phyloP scores from a whole-genome alignment of 2,888 invertebrate genomes.

The Escarpia spicata region DNA sequence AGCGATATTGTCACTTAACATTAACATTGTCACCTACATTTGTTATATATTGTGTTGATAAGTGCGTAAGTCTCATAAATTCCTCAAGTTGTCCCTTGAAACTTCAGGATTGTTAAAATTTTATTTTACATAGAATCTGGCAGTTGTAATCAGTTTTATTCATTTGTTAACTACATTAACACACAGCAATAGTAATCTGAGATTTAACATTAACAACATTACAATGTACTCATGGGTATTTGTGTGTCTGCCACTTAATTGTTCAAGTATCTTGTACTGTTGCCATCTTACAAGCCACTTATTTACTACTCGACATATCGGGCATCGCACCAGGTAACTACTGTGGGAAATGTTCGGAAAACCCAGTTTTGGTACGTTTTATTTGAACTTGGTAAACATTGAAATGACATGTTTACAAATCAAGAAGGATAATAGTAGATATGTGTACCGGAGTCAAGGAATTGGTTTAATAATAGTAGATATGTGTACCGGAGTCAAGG shows the following conservation, averaged over 20 bases:
- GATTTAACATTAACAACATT: background rate
- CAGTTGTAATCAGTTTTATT: no score
- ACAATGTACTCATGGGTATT: background rate
- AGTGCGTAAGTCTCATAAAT: background rate
- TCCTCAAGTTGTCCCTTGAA: background rate
- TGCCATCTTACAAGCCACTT: background rate
- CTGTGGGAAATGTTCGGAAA: no score
- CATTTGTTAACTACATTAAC: no score
- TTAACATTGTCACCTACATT: background rate
- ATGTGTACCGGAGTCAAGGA: no score
- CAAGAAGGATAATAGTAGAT: no score
- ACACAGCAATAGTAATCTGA: background rate
- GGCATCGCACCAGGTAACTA: background rate
- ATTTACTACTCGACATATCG: background rate
- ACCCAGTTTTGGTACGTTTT: no score
- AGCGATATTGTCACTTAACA: background rate
- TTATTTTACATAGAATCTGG: no score
- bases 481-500: no score
- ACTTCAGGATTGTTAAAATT: background rate
- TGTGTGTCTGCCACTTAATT: background rate
- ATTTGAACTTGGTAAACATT: no score
- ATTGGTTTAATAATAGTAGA: no score
- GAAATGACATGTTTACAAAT: no score
- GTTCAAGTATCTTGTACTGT: background rate
- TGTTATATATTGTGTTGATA: background rate